Evolutionary conservation across 1,140 invertebrate species (phyloP), one percentile per base, ranked within the genome.

Genomic region (Drosophila bocki): DNA sequence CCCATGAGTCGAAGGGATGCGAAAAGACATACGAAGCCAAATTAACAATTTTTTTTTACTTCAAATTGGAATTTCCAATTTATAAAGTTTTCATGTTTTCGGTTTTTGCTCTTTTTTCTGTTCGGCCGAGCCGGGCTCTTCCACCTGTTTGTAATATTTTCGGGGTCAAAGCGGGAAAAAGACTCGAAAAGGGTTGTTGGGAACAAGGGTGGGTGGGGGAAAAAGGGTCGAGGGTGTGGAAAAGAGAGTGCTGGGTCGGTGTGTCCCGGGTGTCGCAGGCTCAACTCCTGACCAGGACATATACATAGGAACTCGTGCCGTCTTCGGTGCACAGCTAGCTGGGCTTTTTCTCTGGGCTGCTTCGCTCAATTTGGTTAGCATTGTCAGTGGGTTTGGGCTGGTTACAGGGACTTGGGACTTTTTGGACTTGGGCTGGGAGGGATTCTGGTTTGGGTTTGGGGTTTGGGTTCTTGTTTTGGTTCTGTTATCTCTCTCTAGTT

Each of bases 61-160:
- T 88, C 32, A 57, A 80, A 83, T 83, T 82, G 67, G 75, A 64
- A 82, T 72, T 76, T 86, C 69, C 75, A 82, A 79, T 85, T 74
- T 62, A 39, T 22, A 74, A 57, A 76, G 72, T 67, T 59, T 53
- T 76, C 45, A 42, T 63, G 45, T 50, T 50, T 70, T 35, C n/a
- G 22, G 37, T 71, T 60, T 51, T 44, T 45, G n/a, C 26, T 37
- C 63, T n/a, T 32, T 47, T 26, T 53, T 71, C 32, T 41, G 41
- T 61, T 77, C 51, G 47, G 51, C 39, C 48, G 51, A 63, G 51
- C 26, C 45, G 42, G 53, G 35, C 51, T 64, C 17, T 71, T 53
- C 47, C 65, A 56, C 59, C 70, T 76, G 65, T 71, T 60, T 67
- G 58, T 76, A 57, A 76, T 76, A 65, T 67, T 50, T 75, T 69